Evolutionary conservation across 2,797 vertebrate species (phyloP), one percentile per base, ranked within the genome.

Genomic region (Mormyrops boulengeri): DNA sequence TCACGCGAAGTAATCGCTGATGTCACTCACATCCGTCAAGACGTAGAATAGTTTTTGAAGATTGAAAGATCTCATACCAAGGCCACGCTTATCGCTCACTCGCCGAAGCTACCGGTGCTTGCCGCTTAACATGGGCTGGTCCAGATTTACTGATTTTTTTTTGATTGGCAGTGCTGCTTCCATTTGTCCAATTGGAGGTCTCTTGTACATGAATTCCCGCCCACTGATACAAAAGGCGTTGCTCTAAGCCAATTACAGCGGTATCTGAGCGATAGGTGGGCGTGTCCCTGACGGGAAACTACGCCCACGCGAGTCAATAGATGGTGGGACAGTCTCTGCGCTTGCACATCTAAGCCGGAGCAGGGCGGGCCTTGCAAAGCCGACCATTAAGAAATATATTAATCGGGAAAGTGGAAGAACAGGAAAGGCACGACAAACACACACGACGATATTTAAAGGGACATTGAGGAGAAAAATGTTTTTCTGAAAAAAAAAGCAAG

Each of bases 331-430:
- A 38, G 26, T 34, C 62, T 12, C 44, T 82, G 26, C 26, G 9
- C 34, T 49, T 1, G 14, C 93, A 92, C 92, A 93, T 92, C 89
- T 52, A 87, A 38, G 3, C 41, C 34, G 62, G 88, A 53, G 87
- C 4, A 50, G 89, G 93, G 94, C 89, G 93, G 95, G 95, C 69
- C 92, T 93, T 93, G 88, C 47, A 17, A 91, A 90, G 90, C 95
- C 95, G 95, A 96, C 94, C 94, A 96, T 96, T 92, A 95, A 95
- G 95, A 93, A 91, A 93, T 92, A 94, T 95, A 93, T 94, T 91
- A 92, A 90, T 88, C 89, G 85, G 89, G 55, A 87, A 88, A 92
- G 85, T 91, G 85, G 80, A 53, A 84, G 5, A 53, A 17, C 88
- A 88, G 62, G 62, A 34, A 34, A 69, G 9, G 85, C 90, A 69